phyloP scores from a whole-genome alignment of 2,888 invertebrate species.

The Arrhopalites spinosus region DNA sequence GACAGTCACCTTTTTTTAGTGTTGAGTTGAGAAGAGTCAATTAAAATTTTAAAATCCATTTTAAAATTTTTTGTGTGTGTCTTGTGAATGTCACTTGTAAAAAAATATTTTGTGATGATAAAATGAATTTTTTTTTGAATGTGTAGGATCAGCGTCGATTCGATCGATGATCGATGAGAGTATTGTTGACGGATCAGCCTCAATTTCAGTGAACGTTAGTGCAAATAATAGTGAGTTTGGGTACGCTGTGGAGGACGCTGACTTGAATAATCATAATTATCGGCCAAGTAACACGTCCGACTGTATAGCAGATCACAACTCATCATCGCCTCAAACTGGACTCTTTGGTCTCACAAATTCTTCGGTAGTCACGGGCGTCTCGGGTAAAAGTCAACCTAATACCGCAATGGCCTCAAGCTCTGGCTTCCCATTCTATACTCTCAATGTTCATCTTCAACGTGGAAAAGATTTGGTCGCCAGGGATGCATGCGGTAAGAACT shows the following conservation, averaged over 20 bases:
- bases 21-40: no score
- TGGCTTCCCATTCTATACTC: slow-evolving; percentile 81
- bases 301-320: slow-evolving; percentile 21
- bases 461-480: slow-evolving; percentile 89
- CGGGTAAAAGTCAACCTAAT: slow-evolving; percentile 9
- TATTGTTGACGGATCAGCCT: slow-evolving; percentile 41
- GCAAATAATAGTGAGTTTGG: slow-evolving; percentile 41
- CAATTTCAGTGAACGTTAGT: slow-evolving; percentile 53
- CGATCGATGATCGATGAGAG: slow-evolving; percentile 44
- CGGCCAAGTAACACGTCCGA: slow-evolving; percentile 30
- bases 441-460: slow-evolving; percentile 84
- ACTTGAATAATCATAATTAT: slow-evolving; percentile 22
- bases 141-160: slow-evolving; percentile 41
- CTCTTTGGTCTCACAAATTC: not conserved
- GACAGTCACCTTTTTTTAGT: not conserved
- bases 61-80: not conserved
- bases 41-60: not conserved
- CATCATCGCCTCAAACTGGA: slow-evolving; percentile 12
- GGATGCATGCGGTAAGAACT: slow-evolving; percentile 88
- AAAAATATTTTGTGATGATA: no score
- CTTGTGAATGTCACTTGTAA: not conserved
- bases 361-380: not conserved
- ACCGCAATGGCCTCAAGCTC: slow-evolving; percentile 34
- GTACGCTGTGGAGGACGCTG: slow-evolving; percentile 21
- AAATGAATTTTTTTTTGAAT: not conserved